These are phyloP conservation scores for Laupala kohalensis DNA, from an alignment of 1,140 invertebrate species.

Conservation along the genomic window DNA sequence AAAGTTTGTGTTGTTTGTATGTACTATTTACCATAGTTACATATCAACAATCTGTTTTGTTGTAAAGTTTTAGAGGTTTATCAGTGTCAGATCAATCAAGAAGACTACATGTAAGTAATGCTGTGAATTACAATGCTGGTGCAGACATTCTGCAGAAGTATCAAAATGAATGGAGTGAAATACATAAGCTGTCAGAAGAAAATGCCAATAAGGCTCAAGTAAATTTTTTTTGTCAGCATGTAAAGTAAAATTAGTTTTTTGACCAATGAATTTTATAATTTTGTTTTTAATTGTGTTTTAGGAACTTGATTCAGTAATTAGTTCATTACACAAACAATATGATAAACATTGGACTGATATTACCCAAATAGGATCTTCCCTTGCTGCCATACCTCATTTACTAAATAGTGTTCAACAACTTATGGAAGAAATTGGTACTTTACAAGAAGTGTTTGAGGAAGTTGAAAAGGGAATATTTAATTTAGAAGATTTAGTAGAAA, in stretches of 20 bases:
- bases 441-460: conserved; percentile 46
- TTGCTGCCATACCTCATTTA: conserved; percentile 42
- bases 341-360: conserved; percentile 39
- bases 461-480: conserved; percentile 44
- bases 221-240: neutral
- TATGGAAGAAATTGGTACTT: conserved; percentile 43
- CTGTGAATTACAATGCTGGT: conserved; percentile 41
- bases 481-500: conserved; percentile 50
- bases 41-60: neutral
- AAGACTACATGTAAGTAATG: conserved; percentile 17
- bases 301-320: conserved; percentile 40
- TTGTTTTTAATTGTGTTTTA: conserved; percentile 16
- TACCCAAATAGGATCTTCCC: conserved; percentile 33
- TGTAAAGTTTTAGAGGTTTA: conserved; percentile 10
- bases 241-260: neutral
- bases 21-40: neutral
- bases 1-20: neutral
- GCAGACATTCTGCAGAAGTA: conserved; percentile 43
- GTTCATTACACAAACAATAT: conserved; percentile 36
- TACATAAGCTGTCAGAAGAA: conserved; percentile 45
- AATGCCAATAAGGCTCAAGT: conserved; percentile 43
- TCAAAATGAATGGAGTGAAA: conserved; percentile 47
- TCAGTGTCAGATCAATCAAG: conserved; percentile 2
- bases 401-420: conserved; percentile 40
- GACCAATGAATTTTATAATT: neutral